A percentile compares a stretch with the other conserved stretches of the same genome.
Conservation (phyloP, 2,797 vertebrate species). For the Eleutherodactylus coqui region DNA sequence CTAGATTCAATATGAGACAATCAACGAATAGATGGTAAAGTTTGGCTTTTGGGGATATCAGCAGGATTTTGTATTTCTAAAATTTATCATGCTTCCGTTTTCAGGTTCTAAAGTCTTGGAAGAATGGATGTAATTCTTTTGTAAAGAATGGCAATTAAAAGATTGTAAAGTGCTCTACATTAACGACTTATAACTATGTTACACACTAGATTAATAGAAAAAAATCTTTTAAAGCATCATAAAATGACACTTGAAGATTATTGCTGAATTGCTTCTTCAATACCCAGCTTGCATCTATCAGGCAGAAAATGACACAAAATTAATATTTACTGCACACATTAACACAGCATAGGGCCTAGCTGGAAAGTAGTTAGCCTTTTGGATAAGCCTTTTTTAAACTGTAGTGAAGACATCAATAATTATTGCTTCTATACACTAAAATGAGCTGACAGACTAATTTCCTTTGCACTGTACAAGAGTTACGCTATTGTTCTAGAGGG, state of each 20-base stretch:
- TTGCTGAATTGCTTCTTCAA: constrained; percentile 37
- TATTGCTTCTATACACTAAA: constrained; percentile 46
- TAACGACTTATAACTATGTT: constrained; percentile 24
- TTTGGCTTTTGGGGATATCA: constrained; percentile 51
- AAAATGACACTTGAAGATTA: constrained; percentile 55
- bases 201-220: constrained; percentile 5
- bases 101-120: constrained; percentile 4
- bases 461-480: constrained; percentile 60
- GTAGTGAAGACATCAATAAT: constrained; percentile 37
- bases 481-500: constrained; percentile 66
- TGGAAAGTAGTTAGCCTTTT: constrained; percentile 21
- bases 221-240: constrained; percentile 41
- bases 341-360: constrained; percentile 27
- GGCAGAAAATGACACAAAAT: constrained; percentile 39
- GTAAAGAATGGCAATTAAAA: constrained; percentile 35
- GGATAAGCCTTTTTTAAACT: constrained; percentile 31
- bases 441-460: constrained; percentile 62
- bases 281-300: constrained; percentile 34
- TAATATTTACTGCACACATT: constrained; percentile 54
- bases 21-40: constrained; percentile 28
- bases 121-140: constrained; percentile 15
- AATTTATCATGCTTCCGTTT: constrained; percentile 14
- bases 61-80: constrained; percentile 31
- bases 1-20: constrained; percentile 45
- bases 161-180: constrained; percentile 37